phyloP scores from a whole-genome alignment of 1,140 invertebrate genomes.

The Heliconius congener region DNA sequence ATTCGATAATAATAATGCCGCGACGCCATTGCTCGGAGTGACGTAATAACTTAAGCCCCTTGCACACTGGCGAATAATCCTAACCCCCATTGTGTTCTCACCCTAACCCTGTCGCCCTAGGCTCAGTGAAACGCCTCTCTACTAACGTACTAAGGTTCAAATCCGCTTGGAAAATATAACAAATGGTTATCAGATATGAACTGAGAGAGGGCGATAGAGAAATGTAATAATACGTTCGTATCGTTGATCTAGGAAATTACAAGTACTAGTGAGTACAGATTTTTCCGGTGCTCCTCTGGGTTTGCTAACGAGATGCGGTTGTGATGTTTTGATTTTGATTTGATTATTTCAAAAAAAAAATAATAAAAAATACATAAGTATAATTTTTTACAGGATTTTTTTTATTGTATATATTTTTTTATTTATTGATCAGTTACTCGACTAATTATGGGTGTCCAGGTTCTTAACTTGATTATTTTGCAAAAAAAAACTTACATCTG shows the following conservation, averaged over 20 bases:
- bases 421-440: no score
- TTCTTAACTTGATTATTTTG: background rate
- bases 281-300: constrained; percentile 37
- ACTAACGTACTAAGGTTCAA: constrained; percentile 36
- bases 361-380: background rate
- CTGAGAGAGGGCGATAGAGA: constrained; percentile 55
- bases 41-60: constrained; percentile 72
- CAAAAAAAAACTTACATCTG: background rate
- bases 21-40: constrained; percentile 61
- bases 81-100: constrained; percentile 59
- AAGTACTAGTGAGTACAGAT: constrained; percentile 39
- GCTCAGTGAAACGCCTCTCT: constrained; percentile 31
- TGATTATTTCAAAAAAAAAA: constrained; percentile 14
- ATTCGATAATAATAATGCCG: constrained; percentile 59
- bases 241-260: constrained; percentile 44
- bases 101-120: constrained; percentile 59
- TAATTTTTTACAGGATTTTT: background rate
- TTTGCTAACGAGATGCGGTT: constrained; percentile 36
- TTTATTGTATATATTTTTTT: no score
- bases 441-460: no score
- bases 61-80: constrained; percentile 63
- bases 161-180: constrained; percentile 32
- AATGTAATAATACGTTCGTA: constrained; percentile 50
- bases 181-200: constrained; percentile 43
- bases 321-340: constrained; percentile 26